These are phyloP conservation scores for Agrochola lychnidis DNA, from an alignment of 2,888 invertebrate genomes.

Conservation along the genomic window DNA sequence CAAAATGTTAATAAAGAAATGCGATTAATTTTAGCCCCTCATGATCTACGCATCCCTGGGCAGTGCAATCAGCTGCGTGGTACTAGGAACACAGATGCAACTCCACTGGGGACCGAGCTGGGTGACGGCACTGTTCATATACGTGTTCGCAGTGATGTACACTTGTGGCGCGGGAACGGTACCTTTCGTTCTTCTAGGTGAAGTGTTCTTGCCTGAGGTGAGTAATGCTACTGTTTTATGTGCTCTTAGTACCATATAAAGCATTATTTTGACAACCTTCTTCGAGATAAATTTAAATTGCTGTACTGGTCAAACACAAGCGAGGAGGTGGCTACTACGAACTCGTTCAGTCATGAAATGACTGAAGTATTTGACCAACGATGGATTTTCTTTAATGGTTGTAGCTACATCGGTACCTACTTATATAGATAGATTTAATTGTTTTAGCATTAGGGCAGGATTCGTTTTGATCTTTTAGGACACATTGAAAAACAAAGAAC, in stretches of 20 bases:
- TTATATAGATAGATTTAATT: not conserved
- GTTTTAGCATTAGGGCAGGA: not conserved
- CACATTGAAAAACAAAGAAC: not conserved
- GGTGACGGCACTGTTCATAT: conserved; percentile 75
- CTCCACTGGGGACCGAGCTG: conserved; percentile 77
- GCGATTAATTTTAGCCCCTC: conserved; percentile 65
- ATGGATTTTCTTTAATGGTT: not conserved
- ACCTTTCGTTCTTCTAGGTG: conserved; percentile 77
- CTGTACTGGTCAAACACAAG: no score
- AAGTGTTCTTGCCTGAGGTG: conserved; percentile 82
- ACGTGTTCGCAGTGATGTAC: conserved; percentile 72
- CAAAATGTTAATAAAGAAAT: not conserved
- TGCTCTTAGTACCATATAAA: not conserved
- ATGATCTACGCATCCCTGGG: conserved; percentile 73
- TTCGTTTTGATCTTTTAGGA: not conserved
- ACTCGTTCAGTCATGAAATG: not conserved
- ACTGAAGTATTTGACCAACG: not conserved
- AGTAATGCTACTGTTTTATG: conserved; percentile 12
- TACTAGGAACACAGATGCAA: conserved; percentile 79
- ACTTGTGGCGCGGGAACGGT: conserved; percentile 78
- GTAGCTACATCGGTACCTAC: not conserved
- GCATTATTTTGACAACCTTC: no score
- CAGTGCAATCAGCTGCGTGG: conserved; percentile 70
- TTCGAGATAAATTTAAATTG: no score
- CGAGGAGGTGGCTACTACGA: no score